These are phyloP conservation scores for Pyralis farinalis DNA, from an alignment of 2,888 invertebrate species.

Conservation along the genomic window DNA sequence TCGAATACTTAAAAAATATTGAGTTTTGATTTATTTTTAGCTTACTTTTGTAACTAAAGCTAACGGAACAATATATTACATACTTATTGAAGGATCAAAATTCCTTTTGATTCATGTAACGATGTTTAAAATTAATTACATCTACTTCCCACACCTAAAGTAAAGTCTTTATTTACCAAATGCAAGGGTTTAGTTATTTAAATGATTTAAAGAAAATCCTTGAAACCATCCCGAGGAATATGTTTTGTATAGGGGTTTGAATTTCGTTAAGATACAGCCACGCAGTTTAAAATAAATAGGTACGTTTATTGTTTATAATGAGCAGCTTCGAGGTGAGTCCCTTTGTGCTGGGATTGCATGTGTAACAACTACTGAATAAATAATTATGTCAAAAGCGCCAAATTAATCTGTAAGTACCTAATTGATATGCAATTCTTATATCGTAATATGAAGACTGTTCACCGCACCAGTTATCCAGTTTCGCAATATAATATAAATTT, in stretches of 20 bases:
- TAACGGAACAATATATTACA: slow-evolving; percentile 25
- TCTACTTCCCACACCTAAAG: too few relatives aligned
- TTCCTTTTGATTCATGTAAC: slow-evolving; percentile 15
- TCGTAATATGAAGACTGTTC: slow-evolving; percentile 1
- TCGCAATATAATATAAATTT: slow-evolving; percentile 5
- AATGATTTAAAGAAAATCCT: too few relatives aligned
- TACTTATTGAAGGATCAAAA: slow-evolving; percentile 13
- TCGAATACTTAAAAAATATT: neutral
- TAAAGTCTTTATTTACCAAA: too few relatives aligned
- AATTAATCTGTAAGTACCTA: neutral
- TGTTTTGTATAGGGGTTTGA: too few relatives aligned
- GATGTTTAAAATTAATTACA: slow-evolving; percentile 15
- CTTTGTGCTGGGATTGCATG: neutral
- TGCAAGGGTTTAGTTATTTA: too few relatives aligned
- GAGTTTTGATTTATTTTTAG: slow-evolving; percentile 31
- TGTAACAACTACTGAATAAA: neutral
- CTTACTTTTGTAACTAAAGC: slow-evolving; percentile 36
- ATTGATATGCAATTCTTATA: neutral
- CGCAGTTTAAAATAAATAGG: too few relatives aligned
- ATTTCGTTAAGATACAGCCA: too few relatives aligned
- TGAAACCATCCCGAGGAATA: too few relatives aligned
- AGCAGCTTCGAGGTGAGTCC: too few relatives aligned
- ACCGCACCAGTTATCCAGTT: neutral
- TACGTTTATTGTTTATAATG: too few relatives aligned
- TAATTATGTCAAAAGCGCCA: neutral